A percentile compares a stretch with the other conserved stretches of the same genome.
Evolutionary conservation across 2,113 vertebrate genomes (phyloP).

Genomic region (Propithecus coquereli): DNA sequence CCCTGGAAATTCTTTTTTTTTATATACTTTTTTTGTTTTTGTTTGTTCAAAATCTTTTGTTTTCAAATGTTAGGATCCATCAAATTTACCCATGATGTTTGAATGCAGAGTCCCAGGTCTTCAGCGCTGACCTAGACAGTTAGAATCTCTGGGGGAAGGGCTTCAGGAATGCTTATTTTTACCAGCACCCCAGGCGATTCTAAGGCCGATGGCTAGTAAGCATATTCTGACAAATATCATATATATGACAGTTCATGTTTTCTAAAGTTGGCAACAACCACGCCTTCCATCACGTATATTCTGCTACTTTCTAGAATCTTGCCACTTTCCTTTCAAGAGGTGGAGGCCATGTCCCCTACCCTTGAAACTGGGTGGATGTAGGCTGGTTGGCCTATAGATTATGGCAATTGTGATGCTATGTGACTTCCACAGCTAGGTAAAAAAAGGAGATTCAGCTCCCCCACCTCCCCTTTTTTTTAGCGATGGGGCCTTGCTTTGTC

Average conservation of each 20-base stretch:
- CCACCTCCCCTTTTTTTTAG: no score
- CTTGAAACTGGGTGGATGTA: neutral
- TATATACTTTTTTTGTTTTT: neutral
- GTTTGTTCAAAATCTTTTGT: neutral
- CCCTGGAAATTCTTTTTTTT: neutral
- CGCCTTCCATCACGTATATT: neutral
- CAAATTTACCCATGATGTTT: neutral
- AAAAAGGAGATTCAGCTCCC: neutral
- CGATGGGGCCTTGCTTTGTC: no score
- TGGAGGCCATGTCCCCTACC: neutral
- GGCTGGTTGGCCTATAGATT: neutral
- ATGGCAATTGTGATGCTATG: neutral
- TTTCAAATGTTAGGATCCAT: constrained; percentile 2
- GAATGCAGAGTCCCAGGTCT: neutral
- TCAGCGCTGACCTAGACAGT: neutral
- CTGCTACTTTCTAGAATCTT: neutral
- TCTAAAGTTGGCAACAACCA: neutral
- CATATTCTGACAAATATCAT: neutral
- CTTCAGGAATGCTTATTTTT: neutral
- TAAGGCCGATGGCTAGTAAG: neutral
- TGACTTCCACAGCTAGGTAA: neutral
- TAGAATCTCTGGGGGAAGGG: neutral
- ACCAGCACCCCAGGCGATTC: neutral
- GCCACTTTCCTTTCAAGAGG: neutral
- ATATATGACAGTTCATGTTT: neutral